These are phyloP conservation scores for Callithrix jacchus DNA, from an alignment of 2,113 vertebrate genomes.

Conservation along the genomic window DNA sequence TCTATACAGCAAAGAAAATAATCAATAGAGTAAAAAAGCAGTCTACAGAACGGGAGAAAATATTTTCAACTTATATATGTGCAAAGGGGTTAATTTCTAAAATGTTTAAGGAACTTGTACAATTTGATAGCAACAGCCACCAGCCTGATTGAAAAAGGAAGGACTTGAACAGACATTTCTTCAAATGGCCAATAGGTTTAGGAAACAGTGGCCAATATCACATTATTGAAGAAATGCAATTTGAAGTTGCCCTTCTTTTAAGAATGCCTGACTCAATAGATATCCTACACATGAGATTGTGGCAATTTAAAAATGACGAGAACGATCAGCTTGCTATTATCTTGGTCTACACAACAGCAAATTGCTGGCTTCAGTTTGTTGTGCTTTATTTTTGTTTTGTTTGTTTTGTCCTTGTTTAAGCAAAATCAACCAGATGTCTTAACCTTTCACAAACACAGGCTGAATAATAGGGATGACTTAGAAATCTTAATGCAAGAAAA, in stretches of 20 bases:
- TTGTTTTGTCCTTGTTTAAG: conserved; percentile 25
- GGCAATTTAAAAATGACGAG: not conserved
- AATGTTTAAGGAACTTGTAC: not conserved
- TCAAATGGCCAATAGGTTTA: no score
- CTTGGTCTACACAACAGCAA: not conserved
- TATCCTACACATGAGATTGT: not conserved
- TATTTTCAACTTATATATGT: not conserved
- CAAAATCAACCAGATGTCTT: not conserved
- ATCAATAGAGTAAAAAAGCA: not conserved
- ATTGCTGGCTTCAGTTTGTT: not conserved
- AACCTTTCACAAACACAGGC: not conserved
- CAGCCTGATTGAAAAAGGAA: not conserved
- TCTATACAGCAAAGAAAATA: not conserved
- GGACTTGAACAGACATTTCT: not conserved
- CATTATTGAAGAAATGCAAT: not conserved
- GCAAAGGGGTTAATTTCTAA: not conserved
- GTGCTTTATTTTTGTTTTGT: not conserved
- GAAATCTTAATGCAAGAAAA: not conserved
- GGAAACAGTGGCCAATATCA: not conserved
- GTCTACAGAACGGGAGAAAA: not conserved
- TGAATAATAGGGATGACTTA: not conserved
- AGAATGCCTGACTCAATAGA: not conserved
- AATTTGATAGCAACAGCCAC: not conserved
- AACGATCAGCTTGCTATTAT: conserved; percentile 1
- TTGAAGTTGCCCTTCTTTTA: not conserved